Conservation (phyloP, 2,797 vertebrate genomes). For the Hipposideros larvatus region DNA sequence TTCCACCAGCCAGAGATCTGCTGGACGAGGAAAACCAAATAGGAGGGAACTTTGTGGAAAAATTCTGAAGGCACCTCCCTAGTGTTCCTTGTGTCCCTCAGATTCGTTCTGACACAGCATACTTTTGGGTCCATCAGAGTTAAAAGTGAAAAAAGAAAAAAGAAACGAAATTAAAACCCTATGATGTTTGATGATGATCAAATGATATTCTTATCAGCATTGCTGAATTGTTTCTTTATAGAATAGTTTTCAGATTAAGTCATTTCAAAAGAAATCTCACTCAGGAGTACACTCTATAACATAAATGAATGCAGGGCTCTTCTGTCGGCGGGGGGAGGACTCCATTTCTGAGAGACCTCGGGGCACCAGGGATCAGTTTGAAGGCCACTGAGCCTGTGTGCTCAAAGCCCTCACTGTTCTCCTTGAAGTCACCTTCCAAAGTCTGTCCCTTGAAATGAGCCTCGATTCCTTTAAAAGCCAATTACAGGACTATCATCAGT, state of each 20-base stretch:
- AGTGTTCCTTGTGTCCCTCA: neutral
- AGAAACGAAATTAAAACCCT: neutral
- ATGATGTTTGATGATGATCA: neutral
- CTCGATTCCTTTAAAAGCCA: neutral
- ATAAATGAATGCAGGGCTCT: neutral
- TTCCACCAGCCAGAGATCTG: neutral
- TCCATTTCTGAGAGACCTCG: neutral
- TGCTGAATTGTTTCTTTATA: neutral
- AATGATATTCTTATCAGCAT: neutral
- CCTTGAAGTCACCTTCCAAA: constrained; percentile 7
- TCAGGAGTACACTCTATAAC: neutral
- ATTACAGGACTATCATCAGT: neutral
- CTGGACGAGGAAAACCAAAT: neutral
- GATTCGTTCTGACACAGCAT: accelerated
- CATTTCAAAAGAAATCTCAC: constrained; percentile 13
- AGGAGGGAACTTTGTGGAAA: neutral
- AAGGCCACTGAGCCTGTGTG: neutral
- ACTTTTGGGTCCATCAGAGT: neutral
- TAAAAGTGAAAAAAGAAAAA: neutral
- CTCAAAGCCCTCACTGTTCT: neutral
- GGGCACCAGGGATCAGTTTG: neutral
- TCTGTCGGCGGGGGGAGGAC: neutral
- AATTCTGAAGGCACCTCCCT: neutral
- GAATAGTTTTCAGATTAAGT: neutral
- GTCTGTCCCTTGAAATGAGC: neutral